Base-by-base conservation (phyloP, 2,797 vertebrate species). In the Myiotriccus ornatus region DNA sequence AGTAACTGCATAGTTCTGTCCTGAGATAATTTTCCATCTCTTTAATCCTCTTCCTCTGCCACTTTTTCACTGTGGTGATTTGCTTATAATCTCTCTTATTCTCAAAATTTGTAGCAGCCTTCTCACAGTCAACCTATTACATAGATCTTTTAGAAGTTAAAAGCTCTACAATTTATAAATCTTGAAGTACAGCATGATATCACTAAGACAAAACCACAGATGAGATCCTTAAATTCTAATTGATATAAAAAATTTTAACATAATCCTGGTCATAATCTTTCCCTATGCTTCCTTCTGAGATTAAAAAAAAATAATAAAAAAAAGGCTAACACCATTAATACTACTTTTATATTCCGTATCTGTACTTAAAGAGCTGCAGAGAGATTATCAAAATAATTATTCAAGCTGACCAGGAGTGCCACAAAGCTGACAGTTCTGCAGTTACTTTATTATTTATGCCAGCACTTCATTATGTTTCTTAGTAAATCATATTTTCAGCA, bases 331-430 rank as follows among this genome's bases (percentile, higher is more conserved):
- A 41, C n/a, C 14, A 18, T 47, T 83, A 87, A 88, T 55, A 24
- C 4, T 83, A 5, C 14, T 87, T 92, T 90, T 74, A 52, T 71
- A 67, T 84, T 81, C 49, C 6, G 5, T 63, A 19, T 55, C n/a
- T 77, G 37, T 63, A 87, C 27, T 69, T 62, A 50, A 28, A 91
- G 32, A 84, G 13, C 10, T 82, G 44, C 49, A 46, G 65, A 79
- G 46, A n/a, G 34, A 68, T 87, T 92, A 89, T 79, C 75, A 35
- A 84, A 96, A 88, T 46, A 62, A 23, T 81, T 95, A 75, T 49
- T 91, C 71, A 80, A 47, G 3, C 55, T 79, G 90, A 73, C 56
- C 69, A 43, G 13, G 25, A 91, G 16, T 93, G 46, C 34, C 87
- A 95, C 60, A 87, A 90, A 93, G 28, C 53, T 68, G 47, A 25